Conservation (phyloP, 2,797 vertebrate genomes). For the Tapirus indicus region DNA sequence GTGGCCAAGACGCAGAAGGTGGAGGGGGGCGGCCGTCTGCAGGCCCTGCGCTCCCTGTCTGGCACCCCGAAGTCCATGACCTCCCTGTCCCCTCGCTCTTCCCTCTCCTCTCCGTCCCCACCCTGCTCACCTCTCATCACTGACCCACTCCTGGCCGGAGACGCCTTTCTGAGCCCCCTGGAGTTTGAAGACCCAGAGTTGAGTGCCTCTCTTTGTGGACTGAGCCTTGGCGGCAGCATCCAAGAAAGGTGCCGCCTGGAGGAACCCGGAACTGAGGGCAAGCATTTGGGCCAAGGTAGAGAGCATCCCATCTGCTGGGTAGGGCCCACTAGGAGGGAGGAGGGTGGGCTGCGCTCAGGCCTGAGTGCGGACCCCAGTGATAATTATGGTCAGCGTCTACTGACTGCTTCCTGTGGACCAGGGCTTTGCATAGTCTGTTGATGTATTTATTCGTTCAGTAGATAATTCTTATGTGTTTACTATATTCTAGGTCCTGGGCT, state of each 20-base stretch:
- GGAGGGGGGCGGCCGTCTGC: conserved; percentile 88
- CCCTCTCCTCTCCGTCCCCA: conserved; percentile 97
- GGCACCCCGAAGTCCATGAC: conserved; percentile 96
- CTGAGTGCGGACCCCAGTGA: background rate
- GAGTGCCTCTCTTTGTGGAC: conserved; percentile 89
- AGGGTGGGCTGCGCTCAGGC: background rate
- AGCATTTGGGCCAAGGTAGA: conserved; percentile 88
- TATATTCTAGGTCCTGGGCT: background rate
- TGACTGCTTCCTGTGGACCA: background rate
- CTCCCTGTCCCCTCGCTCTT: conserved; percentile 97
- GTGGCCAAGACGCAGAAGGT: conserved; percentile 90
- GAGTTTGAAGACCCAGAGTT: conserved; percentile 90
- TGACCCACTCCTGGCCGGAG: conserved; percentile 92
- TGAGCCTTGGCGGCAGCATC: conserved; percentile 81
- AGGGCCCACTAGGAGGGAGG: background rate
- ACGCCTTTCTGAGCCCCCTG: conserved; percentile 91
- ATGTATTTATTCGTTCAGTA: background rate
- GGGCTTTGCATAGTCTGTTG: accelerated
- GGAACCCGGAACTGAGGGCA: conserved; percentile 85
- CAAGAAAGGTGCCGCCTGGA: conserved; percentile 88
- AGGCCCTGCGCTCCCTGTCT: conserved; percentile 91
- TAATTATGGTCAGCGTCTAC: background rate
- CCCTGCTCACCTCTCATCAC: conserved; percentile 96
- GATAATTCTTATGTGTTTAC: background rate
- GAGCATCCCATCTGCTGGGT: accelerated